Base-by-base conservation (phyloP, 2,888 invertebrate genomes). In the Eueremaeus valkanovi region DNA sequence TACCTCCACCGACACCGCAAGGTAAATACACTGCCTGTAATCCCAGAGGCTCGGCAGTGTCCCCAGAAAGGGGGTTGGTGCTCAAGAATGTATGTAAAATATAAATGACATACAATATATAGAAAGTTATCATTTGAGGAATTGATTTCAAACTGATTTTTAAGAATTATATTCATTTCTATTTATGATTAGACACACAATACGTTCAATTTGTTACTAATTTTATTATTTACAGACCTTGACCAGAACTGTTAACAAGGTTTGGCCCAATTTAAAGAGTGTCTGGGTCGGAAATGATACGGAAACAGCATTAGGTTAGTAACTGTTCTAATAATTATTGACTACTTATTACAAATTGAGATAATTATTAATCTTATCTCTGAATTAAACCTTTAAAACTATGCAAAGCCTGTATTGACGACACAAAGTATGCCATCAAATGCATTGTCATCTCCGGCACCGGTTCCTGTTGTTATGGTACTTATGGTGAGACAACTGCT, bases 401-500 rank as follows among this genome's bases (percentile, higher is more conserved):
- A n/a, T n/a, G n/a, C 2, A 58, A 68, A 42, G 75, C 70, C 2
- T 68, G 75, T 49, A 42, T 75, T 66, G 68, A 66, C 29, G 42
- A 63, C 45, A 68, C 33, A 11, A 68, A 75, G 11, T 75, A 75
- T 72, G 21, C 45, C 45, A 49, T 75, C 55, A 49, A 51, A 45
- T 68, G 51, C 31, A 68, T 75, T 3, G 70, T 68, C 18, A 75
- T 75, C 13, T 75, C 75, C 21, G 75, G 75, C 45, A 75, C 75
- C 27, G 75, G 75, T 16, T 75, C 75, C 16, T 75, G 75, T 55
- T 75, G 75, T 27, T 75, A 75, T 31, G 75, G 75, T 13, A 75
- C 42, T 24, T 49, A 75, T 51, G 55, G 58, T 1, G 1, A 27
- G 0, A 42, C 1, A 21, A 42, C 40, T 1, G 45, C 27, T 1